Percentiles rank a stretch among this genome's conserved stretches.
These are phyloP conservation scores for Amphiprion clarkii DNA, from an alignment of 2,797 vertebrate genomes.

Conservation along the genomic window DNA sequence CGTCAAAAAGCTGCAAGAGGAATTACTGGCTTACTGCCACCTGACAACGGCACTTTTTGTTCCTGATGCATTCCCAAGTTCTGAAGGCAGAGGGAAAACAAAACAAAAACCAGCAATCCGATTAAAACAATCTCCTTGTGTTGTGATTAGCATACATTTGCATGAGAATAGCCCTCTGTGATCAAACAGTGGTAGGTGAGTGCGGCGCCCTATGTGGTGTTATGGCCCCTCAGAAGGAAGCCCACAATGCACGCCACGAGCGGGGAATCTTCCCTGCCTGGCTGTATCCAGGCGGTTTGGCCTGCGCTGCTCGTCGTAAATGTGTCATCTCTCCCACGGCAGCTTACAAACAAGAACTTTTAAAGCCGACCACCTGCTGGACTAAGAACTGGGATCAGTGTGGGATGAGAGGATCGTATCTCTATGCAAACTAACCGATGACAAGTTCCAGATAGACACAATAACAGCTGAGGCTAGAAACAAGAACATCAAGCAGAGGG, in stretches of 20 bases:
- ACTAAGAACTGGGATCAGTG: constrained; percentile 76
- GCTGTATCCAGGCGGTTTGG: constrained; percentile 64
- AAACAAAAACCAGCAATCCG: constrained; percentile 83
- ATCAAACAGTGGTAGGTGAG: constrained; percentile 84
- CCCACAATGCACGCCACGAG: constrained; percentile 66
- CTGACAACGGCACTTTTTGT: constrained; percentile 81
- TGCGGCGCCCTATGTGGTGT: constrained; percentile 68
- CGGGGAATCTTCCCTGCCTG: constrained; percentile 56
- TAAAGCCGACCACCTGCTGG: constrained; percentile 85
- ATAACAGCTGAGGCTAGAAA: constrained; percentile 65
- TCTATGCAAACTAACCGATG: constrained; percentile 78
- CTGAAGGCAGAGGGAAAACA: constrained; percentile 77
- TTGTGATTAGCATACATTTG: constrained; percentile 85
- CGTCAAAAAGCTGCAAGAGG: constrained; percentile 80
- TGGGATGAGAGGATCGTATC: constrained; percentile 78
- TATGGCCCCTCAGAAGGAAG: constrained; percentile 69
- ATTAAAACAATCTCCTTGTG: constrained; percentile 86
- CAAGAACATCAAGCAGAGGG: constrained; percentile 37
- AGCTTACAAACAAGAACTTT: constrained; percentile 86
- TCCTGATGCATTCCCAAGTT: constrained; percentile 74
- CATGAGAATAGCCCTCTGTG: constrained; percentile 83
- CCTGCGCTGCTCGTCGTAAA: constrained; percentile 79
- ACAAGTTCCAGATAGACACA: constrained; percentile 74
- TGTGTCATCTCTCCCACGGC: constrained; percentile 82
- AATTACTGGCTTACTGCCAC: constrained; percentile 83